Percentiles rank a stretch among this genome's conserved stretches.
Conservation (phyloP, 92 coral and sea anemone species). For the Phenganax stokvisi region DNA sequence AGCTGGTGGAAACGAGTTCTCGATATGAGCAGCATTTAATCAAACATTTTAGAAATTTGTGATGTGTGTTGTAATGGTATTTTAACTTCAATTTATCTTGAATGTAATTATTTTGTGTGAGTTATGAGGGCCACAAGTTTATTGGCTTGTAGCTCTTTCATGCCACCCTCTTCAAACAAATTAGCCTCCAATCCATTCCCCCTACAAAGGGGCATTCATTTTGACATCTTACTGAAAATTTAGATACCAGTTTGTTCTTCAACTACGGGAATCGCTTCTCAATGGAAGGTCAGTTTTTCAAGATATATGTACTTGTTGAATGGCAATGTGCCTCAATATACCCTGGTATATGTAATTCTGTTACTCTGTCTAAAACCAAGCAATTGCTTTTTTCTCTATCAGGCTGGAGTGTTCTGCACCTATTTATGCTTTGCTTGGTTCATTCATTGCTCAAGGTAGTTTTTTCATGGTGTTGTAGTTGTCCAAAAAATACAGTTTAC, state of each 20-base stretch:
- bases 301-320: background rate
- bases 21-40: too few species aligned
- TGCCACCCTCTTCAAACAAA: background rate
- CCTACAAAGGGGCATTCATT: background rate
- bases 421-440: constrained; percentile 90
- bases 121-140: too few species aligned
- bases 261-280: constrained; percentile 81
- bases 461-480: too few species aligned
- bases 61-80: too few species aligned
- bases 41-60: too few species aligned
- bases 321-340: background rate
- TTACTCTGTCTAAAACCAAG: background rate
- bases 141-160: background rate
- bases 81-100: too few species aligned
- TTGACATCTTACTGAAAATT: too few species aligned
- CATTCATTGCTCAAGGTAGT: constrained; percentile 86
- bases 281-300: constrained; percentile 65
- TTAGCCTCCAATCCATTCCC: background rate
- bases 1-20: too few species aligned
- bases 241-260: constrained; percentile 88
- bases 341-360: background rate
- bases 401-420: constrained; percentile 92
- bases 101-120: too few species aligned
- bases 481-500: background rate
- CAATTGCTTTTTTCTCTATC: background rate